phyloP scores from a whole-genome alignment of 2,797 vertebrate species.

The Euphonia xanthogaster region DNA sequence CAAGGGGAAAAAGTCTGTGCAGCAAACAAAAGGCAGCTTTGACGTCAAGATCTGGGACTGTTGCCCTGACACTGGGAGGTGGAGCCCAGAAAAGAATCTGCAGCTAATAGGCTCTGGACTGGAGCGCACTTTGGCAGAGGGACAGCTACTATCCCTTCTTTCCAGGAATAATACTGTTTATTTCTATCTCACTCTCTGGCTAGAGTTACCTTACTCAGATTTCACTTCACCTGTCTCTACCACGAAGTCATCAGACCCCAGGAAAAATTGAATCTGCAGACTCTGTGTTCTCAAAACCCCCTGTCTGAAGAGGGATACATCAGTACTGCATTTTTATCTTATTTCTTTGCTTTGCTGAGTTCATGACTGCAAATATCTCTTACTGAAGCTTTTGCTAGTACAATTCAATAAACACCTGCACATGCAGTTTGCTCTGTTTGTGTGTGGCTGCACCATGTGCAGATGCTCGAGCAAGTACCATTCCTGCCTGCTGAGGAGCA shows the following conservation, averaged over 20 bases:
- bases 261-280: background rate
- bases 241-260: background rate
- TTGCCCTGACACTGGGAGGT: conserved; percentile 63
- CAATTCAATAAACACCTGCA: background rate
- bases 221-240: conserved; percentile 56
- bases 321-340: background rate
- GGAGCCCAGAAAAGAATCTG: conserved; percentile 33
- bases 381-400: background rate
- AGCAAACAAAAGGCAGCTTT: conserved; percentile 56
- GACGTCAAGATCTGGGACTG: conserved; percentile 42
- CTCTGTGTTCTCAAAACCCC: background rate
- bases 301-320: background rate
- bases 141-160: conserved; percentile 58
- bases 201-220: conserved; percentile 34
- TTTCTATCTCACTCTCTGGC: conserved; percentile 51
- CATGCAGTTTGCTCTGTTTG: background rate
- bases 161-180: conserved; percentile 70
- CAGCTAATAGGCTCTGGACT: conserved; percentile 34
- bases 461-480: fast-evolving
- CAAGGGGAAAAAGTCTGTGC: background rate
- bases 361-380: background rate
- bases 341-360: background rate
- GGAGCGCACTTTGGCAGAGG: conserved; percentile 42
- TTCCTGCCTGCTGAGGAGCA: background rate
- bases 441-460: background rate